Conservation (phyloP, 2,888 invertebrate species). For the Emmelina monodactyla region DNA sequence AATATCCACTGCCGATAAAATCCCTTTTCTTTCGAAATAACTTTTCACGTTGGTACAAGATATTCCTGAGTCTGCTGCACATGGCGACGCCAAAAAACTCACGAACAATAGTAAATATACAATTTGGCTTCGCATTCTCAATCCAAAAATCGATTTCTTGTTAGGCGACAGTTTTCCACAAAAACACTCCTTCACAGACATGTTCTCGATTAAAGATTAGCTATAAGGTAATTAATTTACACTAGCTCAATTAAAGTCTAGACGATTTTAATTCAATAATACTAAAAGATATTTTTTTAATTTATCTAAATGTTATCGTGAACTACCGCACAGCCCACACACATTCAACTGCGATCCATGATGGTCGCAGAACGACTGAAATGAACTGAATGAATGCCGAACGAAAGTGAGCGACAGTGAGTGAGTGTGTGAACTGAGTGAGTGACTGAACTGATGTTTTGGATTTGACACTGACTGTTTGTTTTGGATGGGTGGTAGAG, state of each 20-base stretch:
- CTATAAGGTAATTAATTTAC: no score
- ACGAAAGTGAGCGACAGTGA: slow-evolving; percentile 21
- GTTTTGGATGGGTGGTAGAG: no score
- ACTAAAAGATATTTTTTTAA: no score
- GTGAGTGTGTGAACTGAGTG: no score
- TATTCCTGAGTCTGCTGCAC: slow-evolving; percentile 40
- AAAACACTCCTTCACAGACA: slow-evolving; percentile 61
- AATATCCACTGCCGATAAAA: slow-evolving; percentile 51
- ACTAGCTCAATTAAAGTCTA: no score
- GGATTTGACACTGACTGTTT: no score
- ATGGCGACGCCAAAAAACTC: slow-evolving; percentile 37
- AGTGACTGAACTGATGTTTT: no score
- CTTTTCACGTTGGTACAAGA: slow-evolving; percentile 61
- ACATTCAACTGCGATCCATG: slow-evolving; percentile 52
- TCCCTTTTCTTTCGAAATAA: slow-evolving; percentile 58
- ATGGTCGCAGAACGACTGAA: slow-evolving; percentile 50
- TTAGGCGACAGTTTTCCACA: slow-evolving; percentile 56
- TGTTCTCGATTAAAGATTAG: no score
- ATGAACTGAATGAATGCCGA: slow-evolving; percentile 5
- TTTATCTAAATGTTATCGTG: slow-evolving; percentile 26
- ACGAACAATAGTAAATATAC: slow-evolving; percentile 49
- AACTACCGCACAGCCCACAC: slow-evolving; percentile 28
- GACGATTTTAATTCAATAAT: no score
- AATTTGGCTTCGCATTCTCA: slow-evolving; percentile 53
- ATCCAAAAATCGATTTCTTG: slow-evolving; percentile 64